Percentiles rank a stretch among this genome's conserved stretches.
Conservation (phyloP, 1,140 invertebrate species). For the Octopus bimaculoides region DNA sequence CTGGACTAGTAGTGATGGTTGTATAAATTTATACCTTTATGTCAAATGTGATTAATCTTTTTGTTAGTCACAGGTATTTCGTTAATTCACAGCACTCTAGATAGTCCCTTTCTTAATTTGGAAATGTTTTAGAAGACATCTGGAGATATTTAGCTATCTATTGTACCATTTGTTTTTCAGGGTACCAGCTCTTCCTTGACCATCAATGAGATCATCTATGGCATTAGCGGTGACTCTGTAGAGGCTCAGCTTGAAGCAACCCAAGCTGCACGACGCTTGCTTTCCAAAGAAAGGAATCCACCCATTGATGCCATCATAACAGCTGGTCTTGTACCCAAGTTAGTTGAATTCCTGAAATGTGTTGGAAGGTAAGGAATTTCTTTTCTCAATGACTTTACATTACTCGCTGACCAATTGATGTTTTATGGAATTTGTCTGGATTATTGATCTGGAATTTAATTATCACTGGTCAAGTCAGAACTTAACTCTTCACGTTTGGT, state of each 20-base stretch:
- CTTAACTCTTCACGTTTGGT: no score
- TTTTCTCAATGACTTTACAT: no score
- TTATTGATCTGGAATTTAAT: no score
- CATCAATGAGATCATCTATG: constrained; percentile 45
- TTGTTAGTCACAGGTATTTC: neutral
- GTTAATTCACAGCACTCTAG: constrained; percentile 8
- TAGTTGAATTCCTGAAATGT: constrained; percentile 84
- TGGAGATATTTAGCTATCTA: neutral
- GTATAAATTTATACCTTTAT: neutral
- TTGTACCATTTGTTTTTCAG: constrained; percentile 22
- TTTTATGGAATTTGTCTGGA: no score
- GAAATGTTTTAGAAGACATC: neutral
- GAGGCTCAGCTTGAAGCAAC: constrained; percentile 43
- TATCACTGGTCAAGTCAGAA: no score
- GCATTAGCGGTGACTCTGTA: constrained; percentile 38
- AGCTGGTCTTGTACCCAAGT: constrained; percentile 88
- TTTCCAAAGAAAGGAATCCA: constrained; percentile 96
- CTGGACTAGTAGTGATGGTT: neutral
- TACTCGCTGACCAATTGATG: no score
- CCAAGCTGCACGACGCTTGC: constrained; percentile 72
- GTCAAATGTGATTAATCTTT: neutral
- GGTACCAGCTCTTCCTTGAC: constrained; percentile 24
- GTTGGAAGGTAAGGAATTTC: constrained; percentile 63
- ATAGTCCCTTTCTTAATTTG: neutral
- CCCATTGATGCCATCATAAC: constrained; percentile 96